Evolutionary conservation across 1,140 invertebrate species (phyloP).

Genomic region (Ruditapes philippinarum): DNA sequence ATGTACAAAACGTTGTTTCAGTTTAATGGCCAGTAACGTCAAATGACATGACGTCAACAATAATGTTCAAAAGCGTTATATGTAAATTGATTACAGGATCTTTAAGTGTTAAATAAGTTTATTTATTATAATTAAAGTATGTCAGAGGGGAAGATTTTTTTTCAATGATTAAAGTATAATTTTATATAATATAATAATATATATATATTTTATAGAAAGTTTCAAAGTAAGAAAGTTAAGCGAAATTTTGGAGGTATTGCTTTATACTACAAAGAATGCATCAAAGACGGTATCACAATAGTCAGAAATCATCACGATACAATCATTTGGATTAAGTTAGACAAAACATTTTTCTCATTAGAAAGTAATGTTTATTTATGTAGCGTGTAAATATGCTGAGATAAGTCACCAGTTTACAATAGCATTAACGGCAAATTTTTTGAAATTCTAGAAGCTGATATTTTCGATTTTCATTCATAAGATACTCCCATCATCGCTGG

Average conservation of each 20-base stretch:
- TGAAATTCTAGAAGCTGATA: neutral
- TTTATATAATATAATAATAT: too few relatives aligned
- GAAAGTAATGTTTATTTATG: too few relatives aligned
- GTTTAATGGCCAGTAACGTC: too few relatives aligned
- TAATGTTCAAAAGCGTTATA: too few relatives aligned
- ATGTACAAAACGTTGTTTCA: too few relatives aligned
- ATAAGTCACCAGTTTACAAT: conserved; percentile 12
- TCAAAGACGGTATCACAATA: neutral
- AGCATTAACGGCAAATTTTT: neutral
- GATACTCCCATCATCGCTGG: neutral
- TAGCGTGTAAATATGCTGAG: neutral
- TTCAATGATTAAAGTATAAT: too few relatives aligned
- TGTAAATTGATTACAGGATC: too few relatives aligned
- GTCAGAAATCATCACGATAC: conserved; percentile 13
- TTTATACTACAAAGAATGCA: neutral
- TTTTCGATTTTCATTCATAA: neutral
- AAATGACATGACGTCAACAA: too few relatives aligned
- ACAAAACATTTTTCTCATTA: neutral
- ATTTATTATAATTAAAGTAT: too few relatives aligned
- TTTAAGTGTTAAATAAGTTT: too few relatives aligned
- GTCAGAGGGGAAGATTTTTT: too few relatives aligned
- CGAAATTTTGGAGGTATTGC: neutral
- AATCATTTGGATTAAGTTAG: too few relatives aligned
- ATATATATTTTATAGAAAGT: neutral
- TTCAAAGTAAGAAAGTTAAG: neutral